Conservation (phyloP, 2,888 invertebrate species). For the Dicroscelio sp. region DNA sequence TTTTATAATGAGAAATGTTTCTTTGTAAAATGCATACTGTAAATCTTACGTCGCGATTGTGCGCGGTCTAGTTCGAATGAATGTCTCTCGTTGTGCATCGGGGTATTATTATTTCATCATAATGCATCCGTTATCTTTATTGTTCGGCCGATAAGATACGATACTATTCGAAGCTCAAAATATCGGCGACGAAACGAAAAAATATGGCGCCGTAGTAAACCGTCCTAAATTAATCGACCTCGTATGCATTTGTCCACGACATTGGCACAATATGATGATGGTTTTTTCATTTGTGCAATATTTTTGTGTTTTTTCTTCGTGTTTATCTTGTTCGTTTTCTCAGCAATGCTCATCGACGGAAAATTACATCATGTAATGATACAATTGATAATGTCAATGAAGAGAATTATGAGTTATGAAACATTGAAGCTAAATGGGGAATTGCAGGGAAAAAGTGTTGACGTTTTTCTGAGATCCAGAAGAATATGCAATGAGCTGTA, state of each 20-base stretch:
- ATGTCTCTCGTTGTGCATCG: conserved; percentile 76
- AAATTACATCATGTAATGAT: conserved; percentile 69
- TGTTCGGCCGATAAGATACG: conserved; percentile 55
- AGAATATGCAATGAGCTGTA: too few relatives aligned
- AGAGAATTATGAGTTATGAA: conserved; percentile 57
- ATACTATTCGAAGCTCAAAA: conserved; percentile 53
- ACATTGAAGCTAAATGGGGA: conserved; percentile 1
- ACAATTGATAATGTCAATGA: conserved; percentile 58
- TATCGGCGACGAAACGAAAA: conserved; percentile 36
- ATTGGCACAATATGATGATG: too few relatives aligned
- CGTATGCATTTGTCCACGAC: too few relatives aligned
- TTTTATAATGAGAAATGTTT: conserved; percentile 57
- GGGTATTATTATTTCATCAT: conserved; percentile 75
- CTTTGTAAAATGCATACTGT: conserved; percentile 57
- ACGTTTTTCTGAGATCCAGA: too few relatives aligned
- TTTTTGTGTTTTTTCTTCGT: neutral
- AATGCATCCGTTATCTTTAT: conserved; percentile 69
- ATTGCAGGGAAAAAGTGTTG: neutral
- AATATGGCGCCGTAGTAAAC: conserved; percentile 29
- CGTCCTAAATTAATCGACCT: too few relatives aligned
- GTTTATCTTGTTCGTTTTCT: neutral
- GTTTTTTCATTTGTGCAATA: too few relatives aligned
- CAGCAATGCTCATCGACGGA: conserved; percentile 41
- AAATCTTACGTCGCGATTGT: conserved; percentile 64
- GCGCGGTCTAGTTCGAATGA: conserved; percentile 70